Evolutionary conservation across 2,888 invertebrate species (phyloP).

Genomic region (Sipunculus nudus): DNA sequence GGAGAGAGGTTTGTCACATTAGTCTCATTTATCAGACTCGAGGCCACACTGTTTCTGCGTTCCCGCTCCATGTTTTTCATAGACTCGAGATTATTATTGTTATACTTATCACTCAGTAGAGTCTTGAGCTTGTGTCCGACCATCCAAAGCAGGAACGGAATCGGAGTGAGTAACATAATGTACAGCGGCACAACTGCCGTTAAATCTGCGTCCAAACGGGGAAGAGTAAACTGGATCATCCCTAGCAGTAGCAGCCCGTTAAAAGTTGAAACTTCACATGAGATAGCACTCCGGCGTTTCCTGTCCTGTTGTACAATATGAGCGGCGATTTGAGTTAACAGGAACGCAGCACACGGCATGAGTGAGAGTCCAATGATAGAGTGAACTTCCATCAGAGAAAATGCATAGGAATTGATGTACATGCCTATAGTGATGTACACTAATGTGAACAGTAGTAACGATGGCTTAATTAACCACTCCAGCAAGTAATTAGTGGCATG

Average conservation of each 20-base stretch:
- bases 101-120: constrained; percentile 11
- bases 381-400: constrained; percentile 34
- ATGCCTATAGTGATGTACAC: constrained; percentile 64
- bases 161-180: constrained; percentile 50
- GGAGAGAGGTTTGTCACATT: constrained; percentile 25
- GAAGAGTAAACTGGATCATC: constrained; percentile 57
- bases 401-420: constrained; percentile 65
- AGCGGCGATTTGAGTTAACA: constrained; percentile 7
- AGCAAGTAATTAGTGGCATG: constrained; percentile 57
- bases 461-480: constrained; percentile 63
- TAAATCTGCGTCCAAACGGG: constrained; percentile 56
- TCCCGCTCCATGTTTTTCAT: too few species aligned
- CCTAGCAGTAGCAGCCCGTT: constrained; percentile 61
- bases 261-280: constrained; percentile 58
- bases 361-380: neutral
- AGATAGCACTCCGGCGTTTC: constrained; percentile 53
- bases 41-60: constrained; percentile 22
- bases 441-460: constrained; percentile 60
- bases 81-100: too few species aligned
- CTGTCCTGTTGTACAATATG: constrained; percentile 44
- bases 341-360: neutral
- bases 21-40: constrained; percentile 25
- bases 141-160: constrained; percentile 28
- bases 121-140: constrained; percentile 18
- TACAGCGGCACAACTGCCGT: constrained; percentile 61